phyloP scores from a whole-genome alignment of 2,113 vertebrate genomes.

The Cottus gobio region DNA sequence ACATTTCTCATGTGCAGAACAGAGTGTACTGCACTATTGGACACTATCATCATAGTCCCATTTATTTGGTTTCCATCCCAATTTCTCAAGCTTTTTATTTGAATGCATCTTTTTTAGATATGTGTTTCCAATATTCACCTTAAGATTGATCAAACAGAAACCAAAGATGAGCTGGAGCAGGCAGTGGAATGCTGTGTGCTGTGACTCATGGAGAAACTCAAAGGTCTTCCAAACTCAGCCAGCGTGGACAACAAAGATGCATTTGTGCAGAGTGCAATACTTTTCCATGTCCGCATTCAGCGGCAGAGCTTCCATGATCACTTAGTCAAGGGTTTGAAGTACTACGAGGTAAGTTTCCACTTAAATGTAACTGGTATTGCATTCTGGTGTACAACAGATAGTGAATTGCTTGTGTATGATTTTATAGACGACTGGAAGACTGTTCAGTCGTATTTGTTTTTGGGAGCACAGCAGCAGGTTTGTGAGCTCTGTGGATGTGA shows the following conservation, averaged over 20 bases:
- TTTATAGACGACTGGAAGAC: neutral
- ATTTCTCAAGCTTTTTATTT: neutral
- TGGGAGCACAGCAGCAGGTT: neutral
- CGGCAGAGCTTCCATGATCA: conserved; percentile 25
- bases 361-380: neutral
- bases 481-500: neutral
- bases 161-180: conserved; percentile 29
- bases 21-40: conserved; percentile 19
- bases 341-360: conserved; percentile 5
- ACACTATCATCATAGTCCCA: conserved; percentile 13
- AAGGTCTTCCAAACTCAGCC: conserved; percentile 8
- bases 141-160: conserved; percentile 12
- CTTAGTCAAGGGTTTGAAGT: conserved; percentile 22
- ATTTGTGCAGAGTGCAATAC: conserved; percentile 18
- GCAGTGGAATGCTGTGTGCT: conserved; percentile 23
- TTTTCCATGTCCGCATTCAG: conserved; percentile 12
- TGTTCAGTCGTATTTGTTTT: neutral
- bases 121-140: conserved; percentile 1
- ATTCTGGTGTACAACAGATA: neutral
- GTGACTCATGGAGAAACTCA: conserved; percentile 17
- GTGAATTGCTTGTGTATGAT: neutral
- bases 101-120: neutral
- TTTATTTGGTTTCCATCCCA: neutral
- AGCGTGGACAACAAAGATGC: conserved; percentile 18
- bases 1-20: conserved; percentile 17